Conservation (phyloP, 1,140 invertebrate species). For the Anoplolepis gracilipes region DNA sequence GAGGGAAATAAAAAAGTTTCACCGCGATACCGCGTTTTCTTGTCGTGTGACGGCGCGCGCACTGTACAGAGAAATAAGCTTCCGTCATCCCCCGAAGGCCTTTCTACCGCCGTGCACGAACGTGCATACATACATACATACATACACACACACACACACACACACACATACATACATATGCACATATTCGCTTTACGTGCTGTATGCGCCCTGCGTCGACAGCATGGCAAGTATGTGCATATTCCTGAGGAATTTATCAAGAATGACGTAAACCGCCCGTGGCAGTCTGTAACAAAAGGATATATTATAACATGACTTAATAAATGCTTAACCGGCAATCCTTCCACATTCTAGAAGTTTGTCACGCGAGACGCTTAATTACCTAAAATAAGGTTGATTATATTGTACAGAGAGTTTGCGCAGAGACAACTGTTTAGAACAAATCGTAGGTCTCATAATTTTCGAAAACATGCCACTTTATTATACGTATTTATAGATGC, state of each 20-base stretch:
- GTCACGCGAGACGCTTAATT: neutral
- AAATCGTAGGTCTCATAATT: neutral
- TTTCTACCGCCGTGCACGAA: neutral
- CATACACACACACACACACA: no score
- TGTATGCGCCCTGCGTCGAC: neutral
- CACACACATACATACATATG: neutral
- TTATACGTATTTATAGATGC: neutral
- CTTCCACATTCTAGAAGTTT: neutral
- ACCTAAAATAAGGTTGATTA: constrained; percentile 4
- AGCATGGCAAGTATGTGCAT: neutral
- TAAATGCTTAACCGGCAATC: constrained; percentile 8
- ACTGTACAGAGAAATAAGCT: constrained; percentile 34
- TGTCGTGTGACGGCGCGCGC: neutral
- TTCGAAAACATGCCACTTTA: neutral
- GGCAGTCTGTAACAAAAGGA: constrained; percentile 9
- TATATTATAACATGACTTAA: constrained; percentile 16
- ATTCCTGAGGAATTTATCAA: constrained; percentile 43
- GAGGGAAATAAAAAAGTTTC: constrained; percentile 45
- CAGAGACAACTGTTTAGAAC: neutral
- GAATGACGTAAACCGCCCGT: constrained; percentile 11
- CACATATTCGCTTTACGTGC: neutral
- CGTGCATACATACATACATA: neutral
- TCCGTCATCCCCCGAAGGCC: constrained; percentile 5
- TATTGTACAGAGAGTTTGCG: neutral
- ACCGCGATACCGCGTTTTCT: neutral